phyloP scores from a whole-genome alignment of 2,113 vertebrate genomes.

The Empidonax traillii region DNA sequence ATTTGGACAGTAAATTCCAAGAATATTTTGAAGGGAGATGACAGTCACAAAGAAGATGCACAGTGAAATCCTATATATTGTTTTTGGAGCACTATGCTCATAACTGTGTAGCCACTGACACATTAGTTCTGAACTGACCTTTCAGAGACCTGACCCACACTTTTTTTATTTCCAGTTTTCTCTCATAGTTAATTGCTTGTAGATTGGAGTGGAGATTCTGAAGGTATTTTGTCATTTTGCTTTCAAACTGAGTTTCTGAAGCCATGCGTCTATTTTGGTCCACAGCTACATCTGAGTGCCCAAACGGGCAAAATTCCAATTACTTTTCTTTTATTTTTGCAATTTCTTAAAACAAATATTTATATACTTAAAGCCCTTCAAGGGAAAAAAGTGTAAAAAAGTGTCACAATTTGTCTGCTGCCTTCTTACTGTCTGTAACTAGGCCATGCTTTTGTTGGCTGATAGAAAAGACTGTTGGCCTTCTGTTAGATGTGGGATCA shows the following conservation, averaged over 20 bases:
- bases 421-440: neutral
- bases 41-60: neutral
- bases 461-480: neutral
- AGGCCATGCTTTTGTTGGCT: neutral
- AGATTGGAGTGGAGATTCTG: neutral
- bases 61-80: neutral
- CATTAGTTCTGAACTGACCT: neutral
- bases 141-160: neutral
- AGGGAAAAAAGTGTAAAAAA: neutral
- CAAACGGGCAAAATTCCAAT: neutral
- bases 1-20: neutral
- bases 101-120: neutral
- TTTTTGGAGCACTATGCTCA: neutral
- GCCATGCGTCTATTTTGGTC: neutral
- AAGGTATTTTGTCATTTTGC: neutral
- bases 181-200: neutral
- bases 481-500: neutral
- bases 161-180: neutral
- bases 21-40: neutral
- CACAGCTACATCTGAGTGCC: neutral
- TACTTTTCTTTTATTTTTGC: neutral
- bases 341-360: neutral
- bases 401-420: neutral
- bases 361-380: neutral
- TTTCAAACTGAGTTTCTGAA: neutral